These are phyloP conservation scores for Mycalesis mineus DNA, from an alignment of 2,888 invertebrate genomes.

Conservation along the genomic window DNA sequence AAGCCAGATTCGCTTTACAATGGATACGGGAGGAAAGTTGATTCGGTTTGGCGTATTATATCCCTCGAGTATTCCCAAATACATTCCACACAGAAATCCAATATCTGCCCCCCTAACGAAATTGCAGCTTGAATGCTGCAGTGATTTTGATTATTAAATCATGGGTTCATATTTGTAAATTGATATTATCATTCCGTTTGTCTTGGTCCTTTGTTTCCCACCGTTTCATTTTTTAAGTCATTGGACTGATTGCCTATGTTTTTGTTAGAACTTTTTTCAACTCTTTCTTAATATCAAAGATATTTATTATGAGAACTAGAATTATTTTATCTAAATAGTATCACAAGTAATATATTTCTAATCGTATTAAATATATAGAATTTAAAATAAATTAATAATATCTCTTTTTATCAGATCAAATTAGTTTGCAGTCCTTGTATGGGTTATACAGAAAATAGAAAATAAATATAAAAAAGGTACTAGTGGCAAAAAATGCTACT, in stretches of 20 bases:
- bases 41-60: conserved; percentile 52
- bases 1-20: conserved; percentile 35
- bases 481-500: too few relatives aligned
- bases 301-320: too few relatives aligned
- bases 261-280: neutral
- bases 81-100: conserved; percentile 58
- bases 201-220: conserved; percentile 22
- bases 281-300: too few relatives aligned
- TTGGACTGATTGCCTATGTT: neutral
- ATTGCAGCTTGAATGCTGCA: conserved; percentile 66
- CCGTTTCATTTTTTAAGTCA: conserved; percentile 13
- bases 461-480: too few relatives aligned
- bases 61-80: conserved; percentile 55
- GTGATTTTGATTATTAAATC: conserved; percentile 70
- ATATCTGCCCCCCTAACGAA: conserved; percentile 68
- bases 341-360: too few relatives aligned
- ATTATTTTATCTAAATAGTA: too few relatives aligned
- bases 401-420: too few relatives aligned
- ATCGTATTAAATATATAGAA: too few relatives aligned
- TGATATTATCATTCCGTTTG: conserved; percentile 37
- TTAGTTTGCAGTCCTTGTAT: too few relatives aligned
- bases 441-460: too few relatives aligned
- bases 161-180: conserved; percentile 49
- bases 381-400: too few relatives aligned
- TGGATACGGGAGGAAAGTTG: conserved; percentile 50